Evolutionary conservation across 2,888 invertebrate species (phyloP).

Genomic region (Drepanosiphum platanoidis): DNA sequence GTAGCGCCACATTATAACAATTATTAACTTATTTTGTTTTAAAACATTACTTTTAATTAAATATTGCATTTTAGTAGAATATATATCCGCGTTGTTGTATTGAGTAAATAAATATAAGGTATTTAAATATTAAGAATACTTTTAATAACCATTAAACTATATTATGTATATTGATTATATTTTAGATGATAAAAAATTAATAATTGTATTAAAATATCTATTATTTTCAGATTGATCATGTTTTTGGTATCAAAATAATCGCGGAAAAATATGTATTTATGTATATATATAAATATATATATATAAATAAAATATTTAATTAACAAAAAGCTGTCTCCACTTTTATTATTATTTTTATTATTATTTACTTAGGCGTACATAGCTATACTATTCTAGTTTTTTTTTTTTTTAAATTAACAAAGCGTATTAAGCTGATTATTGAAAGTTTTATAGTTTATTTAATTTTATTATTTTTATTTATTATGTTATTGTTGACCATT

Average conservation of each 20-base stretch:
- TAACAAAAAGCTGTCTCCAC: constrained; percentile 42
- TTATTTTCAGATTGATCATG: constrained; percentile 80
- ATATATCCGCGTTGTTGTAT: too few relatives aligned
- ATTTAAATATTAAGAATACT: too few relatives aligned
- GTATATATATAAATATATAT: constrained; percentile 6
- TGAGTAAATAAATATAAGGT: too few relatives aligned
- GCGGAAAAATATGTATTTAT: background rate
- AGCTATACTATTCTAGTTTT: constrained; percentile 39
- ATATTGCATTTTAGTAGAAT: too few relatives aligned
- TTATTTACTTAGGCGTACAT: constrained; percentile 51
- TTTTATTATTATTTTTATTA: constrained; percentile 32
- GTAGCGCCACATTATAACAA: too few relatives aligned
- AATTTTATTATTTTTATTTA: constrained; percentile 38
- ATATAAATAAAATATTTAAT: constrained; percentile 40
- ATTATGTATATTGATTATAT: background rate
- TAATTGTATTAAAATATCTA: constrained; percentile 64
- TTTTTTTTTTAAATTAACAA: constrained; percentile 38
- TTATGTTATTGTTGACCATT: constrained; percentile 60
- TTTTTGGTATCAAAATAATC: constrained; percentile 80
- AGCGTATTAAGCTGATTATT: constrained; percentile 51
- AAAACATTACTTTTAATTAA: too few relatives aligned
- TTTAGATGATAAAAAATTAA: background rate
- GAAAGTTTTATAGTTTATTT: constrained; percentile 59
- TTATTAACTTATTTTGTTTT: too few relatives aligned
- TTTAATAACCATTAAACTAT: too few relatives aligned